A percentile compares a stretch with the other conserved stretches of the same genome.
These are phyloP conservation scores for Siphamia tubifer DNA, from an alignment of 2,113 vertebrate genomes.

Conservation along the genomic window DNA sequence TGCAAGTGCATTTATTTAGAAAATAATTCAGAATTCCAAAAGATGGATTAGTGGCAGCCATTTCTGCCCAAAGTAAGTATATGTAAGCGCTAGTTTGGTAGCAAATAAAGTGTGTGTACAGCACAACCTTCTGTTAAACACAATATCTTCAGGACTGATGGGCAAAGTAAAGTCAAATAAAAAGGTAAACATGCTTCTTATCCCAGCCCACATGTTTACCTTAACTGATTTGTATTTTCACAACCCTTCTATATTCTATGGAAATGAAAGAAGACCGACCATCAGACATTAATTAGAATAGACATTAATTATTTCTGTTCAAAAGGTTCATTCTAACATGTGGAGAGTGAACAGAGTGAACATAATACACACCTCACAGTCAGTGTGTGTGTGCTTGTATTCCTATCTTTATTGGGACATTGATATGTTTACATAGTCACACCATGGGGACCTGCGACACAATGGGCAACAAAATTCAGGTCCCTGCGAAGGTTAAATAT, in stretches of 20 bases:
- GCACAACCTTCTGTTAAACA: not conserved
- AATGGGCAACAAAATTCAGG: no score
- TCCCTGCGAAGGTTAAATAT: no score
- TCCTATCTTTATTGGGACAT: no score
- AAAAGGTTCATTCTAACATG: no score
- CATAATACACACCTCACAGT: not conserved
- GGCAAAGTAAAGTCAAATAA: not conserved
- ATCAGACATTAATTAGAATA: not conserved
- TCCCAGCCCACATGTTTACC: constrained; percentile 11
- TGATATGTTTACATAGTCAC: no score
- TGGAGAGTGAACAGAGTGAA: no score
- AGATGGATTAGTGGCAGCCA: no score
- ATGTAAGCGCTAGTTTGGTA: not conserved
- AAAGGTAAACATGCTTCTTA: not conserved
- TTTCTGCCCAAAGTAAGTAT: no score
- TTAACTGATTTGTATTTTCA: not conserved
- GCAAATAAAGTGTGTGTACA: not conserved
- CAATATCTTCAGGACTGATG: not conserved
- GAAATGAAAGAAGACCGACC: not conserved
- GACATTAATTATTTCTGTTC: not conserved
- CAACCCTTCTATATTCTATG: not conserved
- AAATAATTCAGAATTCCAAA: no score
- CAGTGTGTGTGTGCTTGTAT: not conserved
- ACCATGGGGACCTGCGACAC: no score
- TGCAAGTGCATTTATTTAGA: no score